Conservation (phyloP, 92 coral and sea anemone species). For the Epizoanthus stellaris region DNA sequence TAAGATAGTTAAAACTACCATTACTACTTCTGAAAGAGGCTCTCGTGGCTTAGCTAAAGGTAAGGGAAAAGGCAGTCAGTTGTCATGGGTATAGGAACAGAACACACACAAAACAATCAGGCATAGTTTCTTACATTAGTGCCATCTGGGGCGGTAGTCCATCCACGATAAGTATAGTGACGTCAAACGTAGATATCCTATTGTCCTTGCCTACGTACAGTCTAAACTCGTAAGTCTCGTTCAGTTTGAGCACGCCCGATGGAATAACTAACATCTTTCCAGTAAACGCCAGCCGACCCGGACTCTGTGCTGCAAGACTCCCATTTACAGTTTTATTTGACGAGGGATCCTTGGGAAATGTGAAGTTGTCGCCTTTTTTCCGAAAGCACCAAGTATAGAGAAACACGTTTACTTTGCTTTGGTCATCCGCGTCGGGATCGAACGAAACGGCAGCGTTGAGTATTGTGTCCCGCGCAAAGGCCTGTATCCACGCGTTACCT, state of each 20-base stretch:
- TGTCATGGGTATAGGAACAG: background rate
- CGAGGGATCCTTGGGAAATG: slow-evolving; percentile 49
- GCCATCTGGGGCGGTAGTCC: slow-evolving; percentile 59
- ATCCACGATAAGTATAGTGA: slow-evolving; percentile 42
- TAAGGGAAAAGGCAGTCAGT: too few relatives aligned
- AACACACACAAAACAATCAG: background rate
- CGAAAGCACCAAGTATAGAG: slow-evolving; percentile 63
- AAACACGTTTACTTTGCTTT: slow-evolving; percentile 34
- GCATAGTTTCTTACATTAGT: slow-evolving; percentile 48
- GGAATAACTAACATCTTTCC: slow-evolving; percentile 33
- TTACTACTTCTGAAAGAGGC: too few relatives aligned
- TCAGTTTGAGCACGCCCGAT: slow-evolving; percentile 51
- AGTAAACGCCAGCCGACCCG: slow-evolving; percentile 46
- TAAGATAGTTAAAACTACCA: too few relatives aligned
- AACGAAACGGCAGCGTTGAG: slow-evolving; percentile 57
- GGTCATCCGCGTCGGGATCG: slow-evolving; percentile 64
- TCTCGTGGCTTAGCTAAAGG: too few relatives aligned
- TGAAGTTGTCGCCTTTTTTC: slow-evolving; percentile 53
- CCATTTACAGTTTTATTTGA: slow-evolving; percentile 19
- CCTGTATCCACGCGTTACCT: slow-evolving; percentile 69
- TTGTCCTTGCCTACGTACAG: slow-evolving; percentile 58
- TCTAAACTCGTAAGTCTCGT: slow-evolving; percentile 59
- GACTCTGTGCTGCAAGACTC: slow-evolving; percentile 47
- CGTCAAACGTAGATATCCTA: slow-evolving; percentile 52
- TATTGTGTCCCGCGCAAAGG: slow-evolving; percentile 38